Conservation (phyloP, 2,113 vertebrate species). For the Amblyornis subalaris region DNA sequence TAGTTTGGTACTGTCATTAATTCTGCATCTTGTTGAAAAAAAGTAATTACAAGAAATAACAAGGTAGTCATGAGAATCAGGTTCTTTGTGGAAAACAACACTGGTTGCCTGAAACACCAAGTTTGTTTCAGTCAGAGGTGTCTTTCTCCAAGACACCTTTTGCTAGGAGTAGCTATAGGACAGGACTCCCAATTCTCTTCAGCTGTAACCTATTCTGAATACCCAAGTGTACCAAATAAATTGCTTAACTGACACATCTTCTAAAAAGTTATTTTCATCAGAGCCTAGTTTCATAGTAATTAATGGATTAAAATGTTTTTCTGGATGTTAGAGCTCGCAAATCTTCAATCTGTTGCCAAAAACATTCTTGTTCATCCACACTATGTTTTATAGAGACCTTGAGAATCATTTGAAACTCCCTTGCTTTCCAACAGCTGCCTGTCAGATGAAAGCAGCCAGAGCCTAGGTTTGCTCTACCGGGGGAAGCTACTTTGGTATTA, state of each 20-base stretch:
- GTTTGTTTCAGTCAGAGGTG: not conserved
- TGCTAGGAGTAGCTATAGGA: not conserved
- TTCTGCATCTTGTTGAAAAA: not conserved
- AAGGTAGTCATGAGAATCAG: not conserved
- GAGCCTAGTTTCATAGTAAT: conserved; percentile 26
- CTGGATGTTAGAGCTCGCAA: not conserved
- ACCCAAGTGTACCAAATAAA: not conserved
- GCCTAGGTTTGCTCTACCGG: not conserved
- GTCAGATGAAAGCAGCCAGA: not conserved
- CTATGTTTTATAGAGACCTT: accelerated
- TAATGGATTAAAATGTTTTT: conserved; percentile 14
- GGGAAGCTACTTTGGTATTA: not conserved
- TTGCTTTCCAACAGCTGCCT: not conserved
- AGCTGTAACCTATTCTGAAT: not conserved
- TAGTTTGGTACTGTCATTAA: not conserved
- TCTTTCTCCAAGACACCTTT: not conserved
- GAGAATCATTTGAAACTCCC: not conserved
- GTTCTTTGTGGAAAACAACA: not conserved
- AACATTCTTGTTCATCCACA: not conserved
- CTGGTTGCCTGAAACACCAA: not conserved
- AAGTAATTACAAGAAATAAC: not conserved
- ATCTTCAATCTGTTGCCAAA: not conserved
- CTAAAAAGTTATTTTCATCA: not conserved
- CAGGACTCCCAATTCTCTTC: not conserved
- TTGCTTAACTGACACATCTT: not conserved